Evolutionary conservation across 2,113 vertebrate species (phyloP).

Genomic region (Epinephelus cyanopodus): DNA sequence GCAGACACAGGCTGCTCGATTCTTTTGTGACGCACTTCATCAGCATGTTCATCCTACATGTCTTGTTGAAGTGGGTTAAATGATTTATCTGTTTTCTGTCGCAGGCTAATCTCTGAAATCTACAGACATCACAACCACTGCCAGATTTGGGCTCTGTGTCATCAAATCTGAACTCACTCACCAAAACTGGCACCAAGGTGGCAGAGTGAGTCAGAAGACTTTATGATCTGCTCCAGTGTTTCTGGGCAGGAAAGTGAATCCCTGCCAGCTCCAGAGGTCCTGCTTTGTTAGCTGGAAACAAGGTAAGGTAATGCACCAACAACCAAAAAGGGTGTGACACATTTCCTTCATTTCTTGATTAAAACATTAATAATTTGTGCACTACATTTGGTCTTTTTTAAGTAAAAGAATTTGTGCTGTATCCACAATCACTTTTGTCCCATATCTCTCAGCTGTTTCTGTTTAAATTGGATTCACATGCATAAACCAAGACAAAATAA

Average conservation of each 20-base stretch:
- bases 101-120: not conserved
- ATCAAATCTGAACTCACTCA: constrained; percentile 15
- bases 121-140: not conserved
- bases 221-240: not conserved
- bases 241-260: not conserved
- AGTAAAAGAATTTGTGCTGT: not conserved
- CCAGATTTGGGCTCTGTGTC: not conserved
- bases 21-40: not conserved
- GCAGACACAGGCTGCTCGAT: not conserved
- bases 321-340: not conserved
- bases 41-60: not conserved
- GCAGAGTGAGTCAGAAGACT: constrained; percentile 9
- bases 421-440: not conserved
- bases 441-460: not conserved
- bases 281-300: constrained; percentile 4
- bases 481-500: not conserved
- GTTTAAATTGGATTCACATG: not conserved
- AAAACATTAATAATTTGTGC: not conserved
- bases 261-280: not conserved
- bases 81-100: constrained; percentile 10
- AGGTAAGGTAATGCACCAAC: not conserved
- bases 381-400: not conserved
- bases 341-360: not conserved
- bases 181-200: constrained; percentile 24
- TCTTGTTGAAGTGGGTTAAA: not conserved